phyloP scores from a whole-genome alignment of 2,888 invertebrate species.

The Hypselothyrea guttata region DNA sequence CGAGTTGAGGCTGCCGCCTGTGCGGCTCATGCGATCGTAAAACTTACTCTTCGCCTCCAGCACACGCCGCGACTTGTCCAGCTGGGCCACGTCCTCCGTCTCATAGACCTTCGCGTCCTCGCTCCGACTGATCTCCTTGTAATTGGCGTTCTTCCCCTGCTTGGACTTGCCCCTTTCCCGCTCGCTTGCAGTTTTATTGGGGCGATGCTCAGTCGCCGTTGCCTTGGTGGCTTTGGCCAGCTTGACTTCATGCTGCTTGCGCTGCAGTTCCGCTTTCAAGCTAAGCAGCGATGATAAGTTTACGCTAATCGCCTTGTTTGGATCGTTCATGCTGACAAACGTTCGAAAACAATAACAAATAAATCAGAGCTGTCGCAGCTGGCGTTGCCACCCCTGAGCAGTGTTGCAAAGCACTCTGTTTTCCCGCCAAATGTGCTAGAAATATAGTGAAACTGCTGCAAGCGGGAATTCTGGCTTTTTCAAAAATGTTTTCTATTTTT shows the following conservation, averaged over 20 bases:
- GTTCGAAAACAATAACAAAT: no score
- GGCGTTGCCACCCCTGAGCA: no score
- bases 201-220: conserved; percentile 84
- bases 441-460: no score
- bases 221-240: conserved; percentile 85
- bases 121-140: conserved; percentile 74
- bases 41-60: conserved; percentile 82
- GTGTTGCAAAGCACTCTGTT: no score
- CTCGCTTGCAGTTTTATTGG: conserved; percentile 69
- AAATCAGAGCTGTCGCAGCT: conserved; percentile 30
- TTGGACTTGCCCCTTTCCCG: conserved; percentile 29
- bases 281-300: conserved; percentile 86
- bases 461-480: no score
- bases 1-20: conserved; percentile 79
- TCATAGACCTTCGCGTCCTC: conserved; percentile 73
- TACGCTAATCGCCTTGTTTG: conserved; percentile 81
- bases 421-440: no score
- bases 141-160: conserved; percentile 45
- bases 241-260: conserved; percentile 92
- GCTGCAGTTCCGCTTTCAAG: conserved; percentile 93
- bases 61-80: conserved; percentile 82
- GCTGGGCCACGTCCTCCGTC: conserved; percentile 75
- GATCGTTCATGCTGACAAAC: conserved; percentile 79
- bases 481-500: no score
- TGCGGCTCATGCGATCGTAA: conserved; percentile 82